These are phyloP conservation scores for Tangara arthus DNA, from an alignment of 2,797 vertebrate genomes.

Conservation along the genomic window DNA sequence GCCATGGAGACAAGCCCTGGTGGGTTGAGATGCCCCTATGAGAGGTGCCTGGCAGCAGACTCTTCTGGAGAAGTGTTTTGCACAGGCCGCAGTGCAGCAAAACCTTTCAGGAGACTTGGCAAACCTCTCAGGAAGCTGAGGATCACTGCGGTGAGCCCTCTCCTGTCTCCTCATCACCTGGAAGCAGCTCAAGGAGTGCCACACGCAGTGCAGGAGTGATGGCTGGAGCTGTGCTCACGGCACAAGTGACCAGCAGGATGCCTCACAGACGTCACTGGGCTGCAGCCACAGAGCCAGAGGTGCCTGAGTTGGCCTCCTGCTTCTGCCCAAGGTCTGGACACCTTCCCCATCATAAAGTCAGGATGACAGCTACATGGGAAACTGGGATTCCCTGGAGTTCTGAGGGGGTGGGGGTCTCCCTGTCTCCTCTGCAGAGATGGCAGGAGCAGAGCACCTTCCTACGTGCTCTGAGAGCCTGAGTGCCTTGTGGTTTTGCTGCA, in stretches of 20 bases:
- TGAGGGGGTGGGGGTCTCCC: not conserved
- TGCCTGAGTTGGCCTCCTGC: not conserved
- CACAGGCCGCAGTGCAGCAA: not conserved
- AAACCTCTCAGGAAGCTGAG: not conserved
- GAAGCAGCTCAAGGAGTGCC: not conserved
- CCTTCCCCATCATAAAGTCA: not conserved
- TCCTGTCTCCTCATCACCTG: not conserved
- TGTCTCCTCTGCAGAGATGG: not conserved
- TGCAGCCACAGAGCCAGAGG: not conserved
- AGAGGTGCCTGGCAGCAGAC: not conserved
- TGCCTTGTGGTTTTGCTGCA: not conserved
- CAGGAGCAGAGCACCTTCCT: slow-evolving; percentile 32
- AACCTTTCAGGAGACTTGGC: not conserved
- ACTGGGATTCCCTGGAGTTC: not conserved
- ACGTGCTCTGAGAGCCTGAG: slow-evolving; percentile 23
- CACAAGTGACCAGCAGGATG: not conserved
- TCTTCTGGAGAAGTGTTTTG: not conserved
- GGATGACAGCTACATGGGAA: not conserved
- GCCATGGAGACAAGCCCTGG: not conserved
- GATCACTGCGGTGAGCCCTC: not conserved
- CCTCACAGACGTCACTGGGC: not conserved
- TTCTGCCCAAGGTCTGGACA: not conserved
- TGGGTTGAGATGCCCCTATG: not conserved
- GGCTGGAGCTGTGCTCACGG: rapidly evolving
- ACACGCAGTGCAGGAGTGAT: rapidly evolving